Evolutionary conservation across 2,888 invertebrate species (phyloP).

Genomic region (Seira musarum): DNA sequence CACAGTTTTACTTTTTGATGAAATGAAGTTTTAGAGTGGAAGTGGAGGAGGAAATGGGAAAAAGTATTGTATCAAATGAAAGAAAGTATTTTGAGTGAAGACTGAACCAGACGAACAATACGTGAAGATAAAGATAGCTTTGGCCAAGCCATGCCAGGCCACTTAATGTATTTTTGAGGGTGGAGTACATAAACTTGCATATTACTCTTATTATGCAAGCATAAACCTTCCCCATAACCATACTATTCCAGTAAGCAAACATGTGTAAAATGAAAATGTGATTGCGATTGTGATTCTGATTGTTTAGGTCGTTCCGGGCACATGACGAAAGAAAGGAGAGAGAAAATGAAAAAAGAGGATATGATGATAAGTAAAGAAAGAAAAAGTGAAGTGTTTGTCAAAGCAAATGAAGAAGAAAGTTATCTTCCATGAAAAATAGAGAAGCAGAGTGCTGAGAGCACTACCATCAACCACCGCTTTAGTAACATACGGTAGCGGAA

Average conservation of each 20-base stretch:
- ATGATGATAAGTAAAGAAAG: background rate
- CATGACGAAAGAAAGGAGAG: background rate
- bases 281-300: background rate
- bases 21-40: slow-evolving; percentile 22
- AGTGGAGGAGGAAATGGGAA: slow-evolving; percentile 34
- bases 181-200: background rate
- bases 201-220: background rate
- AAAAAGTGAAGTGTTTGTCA: background rate
- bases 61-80: background rate
- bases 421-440: slow-evolving; percentile 2
- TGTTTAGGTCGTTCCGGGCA: background rate
- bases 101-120: background rate
- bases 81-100: background rate
- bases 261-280: background rate
- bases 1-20: background rate
- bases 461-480: too few species aligned
- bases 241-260: background rate
- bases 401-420: background rate
- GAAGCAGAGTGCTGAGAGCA: too few species aligned
- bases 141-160: too few species aligned
- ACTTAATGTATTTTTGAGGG: background rate
- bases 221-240: background rate
- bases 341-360: background rate
- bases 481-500: too few species aligned
- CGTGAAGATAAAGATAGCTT: too few species aligned